These are phyloP conservation scores for Pterois miles DNA, from an alignment of 2,797 vertebrate genomes.

Conservation along the genomic window DNA sequence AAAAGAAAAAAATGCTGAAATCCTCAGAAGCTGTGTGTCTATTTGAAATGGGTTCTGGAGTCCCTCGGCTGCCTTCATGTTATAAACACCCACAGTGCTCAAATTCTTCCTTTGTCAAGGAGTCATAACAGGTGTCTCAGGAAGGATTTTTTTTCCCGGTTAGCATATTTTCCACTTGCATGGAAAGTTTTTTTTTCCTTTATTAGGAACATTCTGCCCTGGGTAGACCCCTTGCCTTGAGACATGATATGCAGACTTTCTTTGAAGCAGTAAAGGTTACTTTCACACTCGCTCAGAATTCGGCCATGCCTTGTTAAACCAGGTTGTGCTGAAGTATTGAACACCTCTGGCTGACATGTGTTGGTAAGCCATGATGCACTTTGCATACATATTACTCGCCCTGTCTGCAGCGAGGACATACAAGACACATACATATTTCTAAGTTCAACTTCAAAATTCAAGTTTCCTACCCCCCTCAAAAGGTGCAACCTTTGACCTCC, in stretches of 20 bases:
- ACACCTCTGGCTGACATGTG: conserved; percentile 64
- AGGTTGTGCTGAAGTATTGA: conserved; percentile 59
- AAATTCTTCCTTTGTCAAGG: conserved; percentile 80
- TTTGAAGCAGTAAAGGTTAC: conserved; percentile 82
- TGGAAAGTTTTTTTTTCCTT: conserved; percentile 73
- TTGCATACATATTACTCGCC: conserved; percentile 55
- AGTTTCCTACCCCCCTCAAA: background rate
- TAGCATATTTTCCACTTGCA: conserved; percentile 82
- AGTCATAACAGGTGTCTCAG: conserved; percentile 83
- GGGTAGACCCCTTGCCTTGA: conserved; percentile 70
- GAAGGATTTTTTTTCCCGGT: conserved; percentile 59
- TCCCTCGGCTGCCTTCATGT: conserved; percentile 77
- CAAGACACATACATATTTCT: conserved; percentile 18
- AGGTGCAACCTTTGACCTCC: conserved; percentile 28
- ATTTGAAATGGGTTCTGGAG: conserved; percentile 79
- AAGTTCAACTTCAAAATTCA: background rate
- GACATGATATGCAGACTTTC: conserved; percentile 76
- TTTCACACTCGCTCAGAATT: conserved; percentile 77
- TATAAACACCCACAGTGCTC: conserved; percentile 82
- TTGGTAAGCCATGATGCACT: conserved; percentile 63
- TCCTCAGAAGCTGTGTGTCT: conserved; percentile 78
- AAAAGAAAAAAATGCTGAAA: conserved; percentile 49
- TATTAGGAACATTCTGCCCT: conserved; percentile 73
- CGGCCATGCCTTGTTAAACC: conserved; percentile 70
- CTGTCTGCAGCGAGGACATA: conserved; percentile 29